Conservation (phyloP, 2,113 vertebrate species). For the Aphyosemion australe region DNA sequence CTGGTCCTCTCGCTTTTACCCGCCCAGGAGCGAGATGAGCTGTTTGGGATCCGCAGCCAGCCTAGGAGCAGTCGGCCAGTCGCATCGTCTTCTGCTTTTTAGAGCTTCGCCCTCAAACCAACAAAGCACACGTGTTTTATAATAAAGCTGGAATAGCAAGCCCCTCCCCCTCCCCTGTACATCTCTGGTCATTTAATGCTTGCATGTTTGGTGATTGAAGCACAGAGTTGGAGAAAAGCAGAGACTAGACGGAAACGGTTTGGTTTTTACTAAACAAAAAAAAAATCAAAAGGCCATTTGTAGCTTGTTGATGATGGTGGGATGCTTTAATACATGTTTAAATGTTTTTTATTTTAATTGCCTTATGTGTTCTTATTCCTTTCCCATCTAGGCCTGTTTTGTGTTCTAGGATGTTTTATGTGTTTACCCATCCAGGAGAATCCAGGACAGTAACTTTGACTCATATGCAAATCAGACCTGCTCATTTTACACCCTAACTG, state of each 20-base stretch:
- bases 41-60: slow-evolving; percentile 81
- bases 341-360: slow-evolving; percentile 37
- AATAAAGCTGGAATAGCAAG: slow-evolving; percentile 49
- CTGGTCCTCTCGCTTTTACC: slow-evolving; percentile 25
- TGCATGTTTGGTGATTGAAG: slow-evolving; percentile 41
- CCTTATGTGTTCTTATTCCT: slow-evolving; percentile 48
- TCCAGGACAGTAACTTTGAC: not conserved
- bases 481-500: slow-evolving; percentile 19
- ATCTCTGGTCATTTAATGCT: slow-evolving; percentile 38
- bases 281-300: slow-evolving; percentile 60
- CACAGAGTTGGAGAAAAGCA: slow-evolving; percentile 5
- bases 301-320: slow-evolving; percentile 60
- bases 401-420: slow-evolving; percentile 16
- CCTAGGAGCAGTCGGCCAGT: slow-evolving; percentile 52
- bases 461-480: slow-evolving; percentile 26
- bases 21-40: slow-evolving; percentile 73
- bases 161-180: slow-evolving; percentile 23
- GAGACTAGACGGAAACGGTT: slow-evolving; percentile 1
- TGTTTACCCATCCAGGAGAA: not conserved
- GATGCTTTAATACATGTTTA: slow-evolving; percentile 64
- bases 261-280: slow-evolving; percentile 31
- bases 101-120: slow-evolving; percentile 50
- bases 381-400: slow-evolving; percentile 10
- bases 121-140: slow-evolving; percentile 42
- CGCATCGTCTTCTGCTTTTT: slow-evolving; percentile 51